These are phyloP conservation scores for Drosophila sordidula DNA, from an alignment of 2,888 invertebrate species.

Conservation along the genomic window DNA sequence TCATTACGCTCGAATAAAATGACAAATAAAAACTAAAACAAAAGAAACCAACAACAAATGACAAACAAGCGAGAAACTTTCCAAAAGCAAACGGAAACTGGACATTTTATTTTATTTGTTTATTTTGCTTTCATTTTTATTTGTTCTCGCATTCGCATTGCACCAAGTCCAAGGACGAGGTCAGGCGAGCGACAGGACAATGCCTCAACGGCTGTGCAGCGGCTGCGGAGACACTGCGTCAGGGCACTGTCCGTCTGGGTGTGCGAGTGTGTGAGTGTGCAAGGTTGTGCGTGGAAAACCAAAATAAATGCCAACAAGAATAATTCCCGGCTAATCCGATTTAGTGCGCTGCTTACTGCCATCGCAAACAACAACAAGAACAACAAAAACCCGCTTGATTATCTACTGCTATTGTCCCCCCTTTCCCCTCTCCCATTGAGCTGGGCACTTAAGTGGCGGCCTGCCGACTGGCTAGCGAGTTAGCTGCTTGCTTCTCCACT, in stretches of 20 bases:
- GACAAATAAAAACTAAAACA: constrained; percentile 30
- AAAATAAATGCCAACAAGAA: constrained; percentile 80
- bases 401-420: constrained; percentile 37
- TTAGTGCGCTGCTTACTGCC: constrained; percentile 59
- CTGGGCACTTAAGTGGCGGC: constrained; percentile 57
- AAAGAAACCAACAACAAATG: constrained; percentile 14
- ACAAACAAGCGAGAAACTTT: constrained; percentile 33
- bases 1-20: constrained; percentile 58
- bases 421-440: constrained; percentile 21
- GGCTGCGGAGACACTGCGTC: constrained; percentile 29
- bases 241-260: constrained; percentile 5
- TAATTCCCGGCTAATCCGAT: constrained; percentile 79
- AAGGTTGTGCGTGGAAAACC: constrained; percentile 33
- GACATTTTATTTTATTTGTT: constrained; percentile 57
- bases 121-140: constrained; percentile 30
- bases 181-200: constrained; percentile 33
- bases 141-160: constrained; percentile 30
- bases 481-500: constrained; percentile 23
- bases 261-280: constrained; percentile 12
- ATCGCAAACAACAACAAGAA: constrained; percentile 12
- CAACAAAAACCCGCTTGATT: constrained; percentile 51
- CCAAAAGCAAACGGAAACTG: constrained; percentile 67
- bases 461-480: constrained; percentile 30
- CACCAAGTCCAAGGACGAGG: constrained; percentile 48
- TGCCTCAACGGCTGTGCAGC: constrained; percentile 33